Conservation (phyloP, 2,797 vertebrate species). For the Falco concolor region DNA sequence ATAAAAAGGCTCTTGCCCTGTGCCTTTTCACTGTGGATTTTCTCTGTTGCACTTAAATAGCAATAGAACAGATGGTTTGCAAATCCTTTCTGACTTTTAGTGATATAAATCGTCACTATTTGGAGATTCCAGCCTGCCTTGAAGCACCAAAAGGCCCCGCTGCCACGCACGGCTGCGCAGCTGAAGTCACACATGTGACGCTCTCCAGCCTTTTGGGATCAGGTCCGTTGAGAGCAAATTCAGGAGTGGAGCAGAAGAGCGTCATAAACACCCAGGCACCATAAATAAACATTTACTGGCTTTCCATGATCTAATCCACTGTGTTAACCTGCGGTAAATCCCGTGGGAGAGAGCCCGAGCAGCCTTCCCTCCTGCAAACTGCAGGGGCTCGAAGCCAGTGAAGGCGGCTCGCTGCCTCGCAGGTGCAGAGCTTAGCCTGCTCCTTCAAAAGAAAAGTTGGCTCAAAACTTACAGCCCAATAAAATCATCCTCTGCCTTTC, state of each 20-base stretch:
- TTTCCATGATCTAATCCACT: conserved; percentile 42
- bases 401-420: background rate
- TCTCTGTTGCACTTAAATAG: conserved; percentile 47
- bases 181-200: fast-evolving
- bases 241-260: background rate
- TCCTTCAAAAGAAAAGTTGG: background rate
- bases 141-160: background rate
- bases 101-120: background rate
- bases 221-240: background rate
- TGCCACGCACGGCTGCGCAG: background rate
- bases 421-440: background rate
- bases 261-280: conserved; percentile 16
- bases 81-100: conserved; percentile 46
- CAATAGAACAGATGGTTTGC: conserved; percentile 1
- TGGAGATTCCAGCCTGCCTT: background rate
- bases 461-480: background rate
- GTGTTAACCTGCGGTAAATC: background rate
- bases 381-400: fast-evolving
- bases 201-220: background rate
- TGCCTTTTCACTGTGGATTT: conserved; percentile 19
- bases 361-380: background rate
- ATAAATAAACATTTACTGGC: conserved; percentile 39
- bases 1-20: conserved; percentile 33
- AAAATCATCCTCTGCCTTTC: background rate
- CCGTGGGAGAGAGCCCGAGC: background rate